phyloP scores from a whole-genome alignment of 2,797 vertebrate genomes.

The Loriculus beryllinus region DNA sequence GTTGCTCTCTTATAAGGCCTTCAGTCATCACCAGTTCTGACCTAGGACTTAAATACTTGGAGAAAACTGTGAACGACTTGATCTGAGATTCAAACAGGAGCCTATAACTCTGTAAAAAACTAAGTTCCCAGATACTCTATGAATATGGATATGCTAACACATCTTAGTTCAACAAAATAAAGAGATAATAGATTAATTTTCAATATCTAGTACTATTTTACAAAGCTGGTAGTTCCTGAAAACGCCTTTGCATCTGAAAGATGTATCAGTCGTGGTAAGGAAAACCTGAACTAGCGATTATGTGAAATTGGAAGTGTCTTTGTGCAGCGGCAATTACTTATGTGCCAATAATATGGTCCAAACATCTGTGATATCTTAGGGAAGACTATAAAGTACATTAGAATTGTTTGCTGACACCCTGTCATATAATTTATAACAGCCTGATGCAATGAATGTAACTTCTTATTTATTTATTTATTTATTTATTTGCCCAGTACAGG shows the following conservation, averaged over 20 bases:
- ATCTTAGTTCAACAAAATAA: background rate
- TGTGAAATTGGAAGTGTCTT: background rate
- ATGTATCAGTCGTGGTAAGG: background rate
- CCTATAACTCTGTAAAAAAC: background rate
- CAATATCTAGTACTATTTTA: background rate
- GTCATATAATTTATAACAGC: background rate
- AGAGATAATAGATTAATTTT: background rate
- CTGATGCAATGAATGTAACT: background rate
- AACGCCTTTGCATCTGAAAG: background rate
- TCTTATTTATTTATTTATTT: background rate
- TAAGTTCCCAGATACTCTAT: background rate
- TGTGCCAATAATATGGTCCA: background rate
- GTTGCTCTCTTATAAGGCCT: background rate
- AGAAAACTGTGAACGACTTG: background rate
- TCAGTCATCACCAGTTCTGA: background rate
- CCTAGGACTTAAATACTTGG: background rate
- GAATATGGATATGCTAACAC: background rate
- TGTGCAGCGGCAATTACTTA: background rate
- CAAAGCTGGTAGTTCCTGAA: background rate
- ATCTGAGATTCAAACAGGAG: background rate
- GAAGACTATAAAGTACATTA: background rate
- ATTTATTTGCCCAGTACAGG: background rate
- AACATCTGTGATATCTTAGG: background rate
- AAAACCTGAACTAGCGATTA: background rate
- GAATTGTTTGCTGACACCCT: background rate